Conservation (phyloP, 2,113 vertebrate species). For the Cynoglossus semilaevis region DNA sequence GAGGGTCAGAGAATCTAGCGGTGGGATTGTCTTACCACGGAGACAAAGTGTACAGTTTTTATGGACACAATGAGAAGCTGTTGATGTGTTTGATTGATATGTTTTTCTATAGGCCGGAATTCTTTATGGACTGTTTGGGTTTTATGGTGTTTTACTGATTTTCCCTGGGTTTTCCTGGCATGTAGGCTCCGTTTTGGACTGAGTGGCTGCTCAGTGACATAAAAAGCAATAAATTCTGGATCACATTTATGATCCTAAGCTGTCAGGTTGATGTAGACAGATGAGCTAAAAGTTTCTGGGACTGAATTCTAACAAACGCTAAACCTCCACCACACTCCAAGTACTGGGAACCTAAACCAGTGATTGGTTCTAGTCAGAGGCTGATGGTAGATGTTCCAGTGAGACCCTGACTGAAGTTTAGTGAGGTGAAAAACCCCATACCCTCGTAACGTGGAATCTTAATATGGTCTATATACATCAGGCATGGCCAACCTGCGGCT, state of each 20-base stretch:
- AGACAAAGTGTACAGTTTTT: conserved; percentile 33
- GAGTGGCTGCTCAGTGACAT: neutral
- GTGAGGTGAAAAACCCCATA: too few species aligned
- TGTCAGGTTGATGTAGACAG: neutral
- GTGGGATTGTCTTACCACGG: conserved; percentile 38
- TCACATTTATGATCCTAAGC: conserved; percentile 1
- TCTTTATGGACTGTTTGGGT: conserved; percentile 10
- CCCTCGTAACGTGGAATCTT: too few species aligned
- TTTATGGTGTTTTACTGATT: conserved; percentile 11
- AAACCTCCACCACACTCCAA: neutral
- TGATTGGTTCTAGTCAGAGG: neutral
- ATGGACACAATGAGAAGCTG: conserved; percentile 14
- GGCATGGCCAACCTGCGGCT: too few species aligned
- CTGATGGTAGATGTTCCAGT: neutral
- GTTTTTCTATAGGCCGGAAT: conserved; percentile 22
- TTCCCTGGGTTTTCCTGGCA: conserved; percentile 4
- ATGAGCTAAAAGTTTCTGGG: neutral
- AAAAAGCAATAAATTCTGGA: conserved; percentile 4
- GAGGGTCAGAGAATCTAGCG: conserved; percentile 14
- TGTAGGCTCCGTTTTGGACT: neutral
- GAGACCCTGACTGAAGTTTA: too few species aligned
- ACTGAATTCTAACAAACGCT: neutral
- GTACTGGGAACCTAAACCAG: conserved; percentile 2
- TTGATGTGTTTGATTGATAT: conserved; percentile 41
- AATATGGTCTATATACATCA: too few species aligned